These are phyloP conservation scores for Ptychoptera contaminata DNA, from an alignment of 2,888 invertebrate genomes.

Conservation along the genomic window DNA sequence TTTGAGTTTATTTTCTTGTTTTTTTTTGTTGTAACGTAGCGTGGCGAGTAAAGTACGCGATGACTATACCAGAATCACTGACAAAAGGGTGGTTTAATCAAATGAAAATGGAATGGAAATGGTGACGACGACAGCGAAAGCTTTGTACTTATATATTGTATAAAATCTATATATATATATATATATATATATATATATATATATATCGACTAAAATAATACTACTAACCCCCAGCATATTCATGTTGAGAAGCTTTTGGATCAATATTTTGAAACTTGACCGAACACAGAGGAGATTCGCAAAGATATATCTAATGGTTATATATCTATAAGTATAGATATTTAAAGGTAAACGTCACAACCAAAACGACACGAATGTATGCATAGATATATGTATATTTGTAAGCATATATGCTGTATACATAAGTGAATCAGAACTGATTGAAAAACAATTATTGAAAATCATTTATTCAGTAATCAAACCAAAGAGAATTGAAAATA, in stretches of 20 bases:
- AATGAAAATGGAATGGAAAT: too few species aligned
- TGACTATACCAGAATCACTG: too few species aligned
- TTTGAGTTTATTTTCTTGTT: too few species aligned
- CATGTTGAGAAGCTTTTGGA: conserved; percentile 3
- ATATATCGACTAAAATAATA: too few species aligned
- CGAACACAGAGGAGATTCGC: conserved; percentile 5
- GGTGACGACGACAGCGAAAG: too few species aligned
- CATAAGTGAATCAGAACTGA: background rate
- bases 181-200: background rate
- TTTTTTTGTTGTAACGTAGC: too few species aligned
- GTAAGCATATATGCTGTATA: background rate
- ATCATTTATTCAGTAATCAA: background rate
- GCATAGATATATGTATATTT: background rate
- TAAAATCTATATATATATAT: background rate
- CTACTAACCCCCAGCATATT: too few species aligned
- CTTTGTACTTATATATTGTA: conserved; percentile 2
- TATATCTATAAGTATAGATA: background rate
- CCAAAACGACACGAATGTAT: conserved; percentile 3
- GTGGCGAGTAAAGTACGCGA: too few species aligned
- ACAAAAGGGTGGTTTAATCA: too few species aligned
- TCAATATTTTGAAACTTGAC: conserved; percentile 6
- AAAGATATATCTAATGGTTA: background rate
- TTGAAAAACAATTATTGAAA: background rate
- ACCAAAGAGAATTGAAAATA: too few species aligned
- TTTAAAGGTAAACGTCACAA: conserved; percentile 1